These are phyloP conservation scores for Drosophila guanche DNA, from an alignment of 1,140 invertebrate species.

Conservation along the genomic window DNA sequence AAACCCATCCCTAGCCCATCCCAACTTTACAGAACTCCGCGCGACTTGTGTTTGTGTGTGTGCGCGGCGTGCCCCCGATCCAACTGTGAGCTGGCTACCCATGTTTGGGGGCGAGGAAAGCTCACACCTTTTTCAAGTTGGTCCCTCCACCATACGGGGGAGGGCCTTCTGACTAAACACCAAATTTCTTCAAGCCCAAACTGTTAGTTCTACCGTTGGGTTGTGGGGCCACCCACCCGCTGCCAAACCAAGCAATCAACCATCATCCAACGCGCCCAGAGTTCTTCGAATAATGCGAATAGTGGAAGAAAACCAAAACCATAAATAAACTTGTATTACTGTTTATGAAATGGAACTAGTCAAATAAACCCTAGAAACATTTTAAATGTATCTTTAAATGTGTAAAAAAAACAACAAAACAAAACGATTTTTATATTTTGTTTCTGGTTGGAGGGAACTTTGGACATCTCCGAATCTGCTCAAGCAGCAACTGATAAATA, in stretches of 20 bases:
- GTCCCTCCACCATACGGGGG: constrained; percentile 9
- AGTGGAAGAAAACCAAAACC: constrained; percentile 31
- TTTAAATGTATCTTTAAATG: constrained; percentile 81
- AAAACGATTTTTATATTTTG: too few relatives aligned
- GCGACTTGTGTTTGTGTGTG: too few relatives aligned
- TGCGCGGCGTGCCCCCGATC: constrained; percentile 3
- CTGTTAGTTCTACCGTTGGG: constrained; percentile 53
- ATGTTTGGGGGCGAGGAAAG: constrained; percentile 58
- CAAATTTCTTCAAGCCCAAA: constrained; percentile 68
- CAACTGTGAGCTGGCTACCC: constrained; percentile 47
- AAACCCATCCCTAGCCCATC: constrained; percentile 2
- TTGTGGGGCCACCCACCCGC: constrained; percentile 1
- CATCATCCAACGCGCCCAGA: constrained; percentile 13
- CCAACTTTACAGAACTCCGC: constrained; percentile 33
- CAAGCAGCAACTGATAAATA: too few relatives aligned
- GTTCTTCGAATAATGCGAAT: constrained; percentile 48
- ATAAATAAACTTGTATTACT: constrained; percentile 79
- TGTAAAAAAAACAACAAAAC: constrained; percentile 35
- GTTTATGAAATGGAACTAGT: constrained; percentile 82
- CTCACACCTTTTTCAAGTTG: constrained; percentile 76
- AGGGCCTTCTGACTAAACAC: constrained; percentile 68
- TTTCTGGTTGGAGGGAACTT: background rate
- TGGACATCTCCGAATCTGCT: too few relatives aligned
- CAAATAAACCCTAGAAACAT: constrained; percentile 82
- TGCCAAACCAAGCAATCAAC: too few relatives aligned